Base-by-base conservation (phyloP, 1,140 invertebrate genomes). In the Phymastichus coffea region DNA sequence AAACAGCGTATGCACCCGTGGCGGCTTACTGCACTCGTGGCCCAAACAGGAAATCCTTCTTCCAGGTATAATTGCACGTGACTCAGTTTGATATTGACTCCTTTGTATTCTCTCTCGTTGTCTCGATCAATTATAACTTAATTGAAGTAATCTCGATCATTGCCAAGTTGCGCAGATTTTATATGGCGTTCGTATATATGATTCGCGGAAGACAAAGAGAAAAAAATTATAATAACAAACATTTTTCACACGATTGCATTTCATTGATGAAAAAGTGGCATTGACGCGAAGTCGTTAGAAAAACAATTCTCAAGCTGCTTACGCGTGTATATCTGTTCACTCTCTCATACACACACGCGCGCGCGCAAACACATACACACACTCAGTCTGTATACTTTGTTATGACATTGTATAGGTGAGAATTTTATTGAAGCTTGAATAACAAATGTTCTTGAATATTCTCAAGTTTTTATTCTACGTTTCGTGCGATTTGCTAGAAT, bases 21-120 rank as follows among this genome's bases (percentile, higher is more conserved):
- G 66, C 64, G 66, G 38, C 62, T 46, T 28, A 48, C 58, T 52
- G 62, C 44, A 67, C 67, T 60, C 63, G 63, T 68, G 67, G 67
- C 67, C 77, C 77, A 77, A 79, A 77, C 76, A 78, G 77, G 77
- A 79, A 79, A 78, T 79, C 76, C 77, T 78, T 71, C 66, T 79
- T 77, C 74, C 73, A 75, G 73, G 73, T 75, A n/a, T n/a, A 76
- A 77, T 78, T 76, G 73, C 69, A 68, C n/a, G n/a, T 72, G 74
- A 76, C 71, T 76, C 70, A 55, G 66, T 74, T 73, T 63, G 74
- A 76, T 76, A n/a, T n/a, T n/a, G n/a, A n/a, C n/a, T n/a, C n/a
- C n/a, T n/a, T n/a, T n/a, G n/a, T n/a, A n/a, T n/a, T n/a, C n/a
- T n/a, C n/a, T n/a, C n/a, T n/a, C n/a, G n/a, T n/a, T n/a, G n/a